Percentiles rank a stretch among this genome's conserved stretches.
Evolutionary conservation across 2,888 invertebrate genomes (phyloP).

Genomic region (Therioaphis trifolii): DNA sequence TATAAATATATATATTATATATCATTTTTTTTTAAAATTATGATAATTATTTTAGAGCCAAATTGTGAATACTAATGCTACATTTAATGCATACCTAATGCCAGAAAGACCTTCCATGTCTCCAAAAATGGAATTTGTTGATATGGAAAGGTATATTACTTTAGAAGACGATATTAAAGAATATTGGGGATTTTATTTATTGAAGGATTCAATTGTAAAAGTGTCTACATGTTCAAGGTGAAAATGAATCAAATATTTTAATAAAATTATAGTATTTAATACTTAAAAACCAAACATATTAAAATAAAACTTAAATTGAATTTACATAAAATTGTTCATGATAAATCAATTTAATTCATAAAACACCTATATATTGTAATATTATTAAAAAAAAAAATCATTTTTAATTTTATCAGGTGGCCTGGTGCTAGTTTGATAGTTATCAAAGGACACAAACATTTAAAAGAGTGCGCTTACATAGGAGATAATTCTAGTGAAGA

Average conservation of each 20-base stretch:
- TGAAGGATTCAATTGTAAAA: conserved; percentile 79
- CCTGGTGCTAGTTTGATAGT: conserved; percentile 82
- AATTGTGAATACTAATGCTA: conserved; percentile 77
- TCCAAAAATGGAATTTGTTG: conserved; percentile 73
- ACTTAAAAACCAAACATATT: too few species aligned
- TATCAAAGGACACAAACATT: conserved; percentile 80
- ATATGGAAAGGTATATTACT: conserved; percentile 77
- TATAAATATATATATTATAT: too few species aligned
- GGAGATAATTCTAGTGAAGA: conserved; percentile 85
- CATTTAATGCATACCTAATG: conserved; percentile 81
- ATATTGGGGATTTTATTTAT: conserved; percentile 85
- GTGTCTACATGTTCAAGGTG: conserved; percentile 83
- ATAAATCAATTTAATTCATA: too few species aligned
- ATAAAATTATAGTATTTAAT: too few species aligned
- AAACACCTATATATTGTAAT: too few species aligned
- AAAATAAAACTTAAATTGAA: too few species aligned
- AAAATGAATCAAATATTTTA: neutral
- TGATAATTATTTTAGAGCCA: conserved; percentile 72
- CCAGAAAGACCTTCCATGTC: conserved; percentile 74
- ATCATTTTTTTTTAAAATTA: too few species aligned
- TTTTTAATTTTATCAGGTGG: conserved; percentile 71
- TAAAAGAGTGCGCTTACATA: conserved; percentile 83
- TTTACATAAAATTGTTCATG: too few species aligned
- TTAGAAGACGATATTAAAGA: conserved; percentile 85
- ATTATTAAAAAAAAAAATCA: neutral